Evolutionary conservation across 2,797 vertebrate genomes (phyloP).

Genomic region (Channallabes apus): DNA sequence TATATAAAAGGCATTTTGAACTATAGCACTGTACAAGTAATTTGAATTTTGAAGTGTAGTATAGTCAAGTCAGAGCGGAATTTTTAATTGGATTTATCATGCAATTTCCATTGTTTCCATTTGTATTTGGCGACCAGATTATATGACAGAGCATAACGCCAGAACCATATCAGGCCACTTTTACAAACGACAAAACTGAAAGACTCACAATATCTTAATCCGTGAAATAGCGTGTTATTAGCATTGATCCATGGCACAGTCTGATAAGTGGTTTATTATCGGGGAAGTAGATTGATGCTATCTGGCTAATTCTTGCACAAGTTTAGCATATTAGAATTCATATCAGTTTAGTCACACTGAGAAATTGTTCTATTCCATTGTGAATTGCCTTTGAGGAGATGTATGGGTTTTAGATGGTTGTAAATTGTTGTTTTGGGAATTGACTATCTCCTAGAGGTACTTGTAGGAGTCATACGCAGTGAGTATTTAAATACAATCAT

Average conservation of each 20-base stretch:
- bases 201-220: constrained; percentile 40
- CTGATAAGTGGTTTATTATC: constrained; percentile 42
- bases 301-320: constrained; percentile 41
- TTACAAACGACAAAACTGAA: constrained; percentile 26
- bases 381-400: constrained; percentile 1
- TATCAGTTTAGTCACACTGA: constrained; percentile 32
- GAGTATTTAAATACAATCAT: neutral
- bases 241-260: constrained; percentile 37
- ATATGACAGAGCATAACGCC: constrained; percentile 10
- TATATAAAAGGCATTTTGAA: neutral
- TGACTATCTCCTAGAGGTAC: neutral
- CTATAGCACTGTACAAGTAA: neutral
- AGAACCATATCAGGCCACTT: constrained; percentile 18
- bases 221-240: constrained; percentile 41
- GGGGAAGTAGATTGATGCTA: constrained; percentile 31
- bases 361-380: constrained; percentile 19
- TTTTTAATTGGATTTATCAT: neutral
- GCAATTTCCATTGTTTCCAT: constrained; percentile 5
- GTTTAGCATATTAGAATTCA: constrained; percentile 38
- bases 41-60: neutral
- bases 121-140: constrained; percentile 9
- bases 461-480: neutral
- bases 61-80: neutral
- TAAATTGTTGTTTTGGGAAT: neutral
- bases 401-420: neutral